Evolutionary conservation across 2,888 invertebrate species (phyloP).

Genomic region (Aspidiotus rigidus): DNA sequence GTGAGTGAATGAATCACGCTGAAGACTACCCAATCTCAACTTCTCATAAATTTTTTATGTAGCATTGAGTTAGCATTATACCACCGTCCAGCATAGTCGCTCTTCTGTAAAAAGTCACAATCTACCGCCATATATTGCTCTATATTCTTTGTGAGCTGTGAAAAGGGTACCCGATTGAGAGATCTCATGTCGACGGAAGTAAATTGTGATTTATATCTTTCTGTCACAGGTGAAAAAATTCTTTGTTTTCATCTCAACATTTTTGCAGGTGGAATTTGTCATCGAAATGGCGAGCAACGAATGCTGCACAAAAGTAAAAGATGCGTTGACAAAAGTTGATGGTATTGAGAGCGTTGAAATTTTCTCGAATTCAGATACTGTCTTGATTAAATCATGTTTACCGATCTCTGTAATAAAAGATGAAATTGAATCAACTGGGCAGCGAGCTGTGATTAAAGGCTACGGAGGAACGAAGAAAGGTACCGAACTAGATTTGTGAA

Average conservation of each 20-base stretch:
- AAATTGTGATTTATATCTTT: no score
- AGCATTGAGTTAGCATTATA: no score
- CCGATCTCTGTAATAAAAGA: constrained; percentile 52
- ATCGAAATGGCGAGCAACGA: constrained; percentile 54
- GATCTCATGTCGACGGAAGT: no score
- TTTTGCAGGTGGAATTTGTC: constrained; percentile 53
- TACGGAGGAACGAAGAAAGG: constrained; percentile 48
- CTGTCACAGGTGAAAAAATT: no score
- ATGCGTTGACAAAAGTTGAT: constrained; percentile 42
- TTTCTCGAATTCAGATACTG: constrained; percentile 54
- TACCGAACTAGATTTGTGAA: background rate
- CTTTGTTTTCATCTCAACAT: background rate
- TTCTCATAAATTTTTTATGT: no score
- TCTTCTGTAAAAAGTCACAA: no score
- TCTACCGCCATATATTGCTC: no score
- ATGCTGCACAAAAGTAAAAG: constrained; percentile 48
- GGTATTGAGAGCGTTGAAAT: constrained; percentile 49
- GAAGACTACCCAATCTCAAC: no score
- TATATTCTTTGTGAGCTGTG: no score
- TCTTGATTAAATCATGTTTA: constrained; percentile 58
- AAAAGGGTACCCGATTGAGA: no score
- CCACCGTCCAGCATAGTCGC: no score
- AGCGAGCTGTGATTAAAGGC: constrained; percentile 66
- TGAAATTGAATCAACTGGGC: constrained; percentile 54
- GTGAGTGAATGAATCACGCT: no score